Evolutionary conservation across 1,140 invertebrate species (phyloP).

Genomic region (Penaeus vannamei): DNA sequence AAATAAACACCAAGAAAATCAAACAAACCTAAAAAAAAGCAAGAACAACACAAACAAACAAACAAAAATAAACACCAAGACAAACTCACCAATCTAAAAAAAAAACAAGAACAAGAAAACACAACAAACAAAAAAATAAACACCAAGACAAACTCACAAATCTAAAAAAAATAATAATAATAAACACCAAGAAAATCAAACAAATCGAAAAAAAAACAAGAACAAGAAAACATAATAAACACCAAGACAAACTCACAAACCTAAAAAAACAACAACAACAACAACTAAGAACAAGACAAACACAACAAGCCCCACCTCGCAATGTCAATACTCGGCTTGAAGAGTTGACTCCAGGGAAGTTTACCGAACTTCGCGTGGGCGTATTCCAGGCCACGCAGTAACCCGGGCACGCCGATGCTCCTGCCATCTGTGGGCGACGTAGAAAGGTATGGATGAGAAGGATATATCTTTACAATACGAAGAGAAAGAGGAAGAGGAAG

Average conservation of each 20-base stretch:
- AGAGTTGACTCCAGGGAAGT: constrained; percentile 78
- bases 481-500: background rate
- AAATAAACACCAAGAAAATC: no score
- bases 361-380: constrained; percentile 77
- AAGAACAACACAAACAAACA: background rate
- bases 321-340: constrained; percentile 74
- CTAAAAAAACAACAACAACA: background rate
- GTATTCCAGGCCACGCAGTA: constrained; percentile 76
- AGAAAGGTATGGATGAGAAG: background rate
- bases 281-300: background rate
- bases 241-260: no score
- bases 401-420: constrained; percentile 75
- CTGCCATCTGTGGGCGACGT: constrained; percentile 21
- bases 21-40: no score
- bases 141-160: no score
- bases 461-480: background rate
- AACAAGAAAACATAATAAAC: no score
- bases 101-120: no score
- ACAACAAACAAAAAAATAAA: no score
- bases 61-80: no score
- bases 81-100: no score
- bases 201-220: no score
- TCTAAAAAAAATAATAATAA: no score
- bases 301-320: constrained; percentile 38
- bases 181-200: no score